Evolutionary conservation across 1,140 invertebrate species (phyloP).

Genomic region (Polypedilum pembai): DNA sequence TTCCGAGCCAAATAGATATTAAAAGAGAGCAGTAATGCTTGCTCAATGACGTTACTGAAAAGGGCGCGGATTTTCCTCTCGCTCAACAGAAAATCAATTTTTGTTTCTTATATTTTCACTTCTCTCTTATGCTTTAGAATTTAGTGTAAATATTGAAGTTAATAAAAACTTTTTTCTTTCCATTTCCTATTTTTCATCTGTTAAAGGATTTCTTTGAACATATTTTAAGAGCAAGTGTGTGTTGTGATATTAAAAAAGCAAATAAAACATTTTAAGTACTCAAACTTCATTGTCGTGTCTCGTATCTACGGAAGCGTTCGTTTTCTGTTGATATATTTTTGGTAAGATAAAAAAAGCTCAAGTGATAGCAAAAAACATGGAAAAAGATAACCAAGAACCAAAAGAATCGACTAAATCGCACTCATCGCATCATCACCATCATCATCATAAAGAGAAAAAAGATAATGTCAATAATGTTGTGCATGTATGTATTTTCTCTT

Average conservation of each 20-base stretch:
- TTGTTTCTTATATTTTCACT: neutral
- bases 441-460: constrained; percentile 1
- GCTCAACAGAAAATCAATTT: neutral
- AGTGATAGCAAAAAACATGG: neutral
- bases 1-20: too few relatives aligned
- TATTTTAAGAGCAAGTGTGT: neutral
- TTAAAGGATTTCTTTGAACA: neutral
- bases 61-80: constrained; percentile 6
- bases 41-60: neutral
- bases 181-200: neutral
- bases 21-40: too few relatives aligned
- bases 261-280: too few relatives aligned
- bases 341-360: neutral
- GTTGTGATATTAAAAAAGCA: too few relatives aligned
- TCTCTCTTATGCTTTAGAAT: neutral
- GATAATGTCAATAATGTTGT: neutral
- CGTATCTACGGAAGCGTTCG: too few relatives aligned
- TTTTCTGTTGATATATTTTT: neutral
- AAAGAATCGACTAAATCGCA: neutral
- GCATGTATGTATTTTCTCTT: neutral
- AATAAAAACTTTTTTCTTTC: neutral
- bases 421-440: neutral
- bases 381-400: neutral
- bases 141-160: neutral
- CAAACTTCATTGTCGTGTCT: too few relatives aligned